These are phyloP conservation scores for Salarias fasciatus DNA, from an alignment of 2,797 vertebrate species.

Conservation along the genomic window DNA sequence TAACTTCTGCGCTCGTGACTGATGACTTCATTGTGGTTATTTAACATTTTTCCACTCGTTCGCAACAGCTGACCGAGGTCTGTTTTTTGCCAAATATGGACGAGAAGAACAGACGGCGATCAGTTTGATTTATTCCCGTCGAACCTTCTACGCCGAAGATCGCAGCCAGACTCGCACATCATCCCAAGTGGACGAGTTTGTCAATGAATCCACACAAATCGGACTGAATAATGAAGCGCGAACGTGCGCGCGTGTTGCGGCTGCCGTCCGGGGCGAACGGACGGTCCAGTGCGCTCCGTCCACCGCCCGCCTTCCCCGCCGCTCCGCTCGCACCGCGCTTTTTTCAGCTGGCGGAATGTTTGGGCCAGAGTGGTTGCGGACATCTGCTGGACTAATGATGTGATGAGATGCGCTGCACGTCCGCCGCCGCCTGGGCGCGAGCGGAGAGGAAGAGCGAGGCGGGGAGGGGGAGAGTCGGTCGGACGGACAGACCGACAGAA, in stretches of 20 bases:
- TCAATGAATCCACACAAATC: not conserved
- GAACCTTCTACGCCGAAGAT: not conserved
- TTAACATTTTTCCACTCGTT: too few species aligned
- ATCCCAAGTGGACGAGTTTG: not conserved
- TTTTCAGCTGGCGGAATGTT: slow-evolving; percentile 28
- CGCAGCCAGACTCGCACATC: not conserved
- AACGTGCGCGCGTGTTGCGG: not conserved
- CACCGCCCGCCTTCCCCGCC: too few species aligned
- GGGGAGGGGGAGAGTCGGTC: not conserved
- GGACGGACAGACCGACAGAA: not conserved
- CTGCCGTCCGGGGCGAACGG: slow-evolving; percentile 18
- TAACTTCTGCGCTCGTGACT: too few species aligned
- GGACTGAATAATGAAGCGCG: slow-evolving; percentile 4
- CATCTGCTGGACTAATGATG: slow-evolving; percentile 50
- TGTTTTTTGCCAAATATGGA: not conserved
- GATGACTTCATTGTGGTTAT: too few species aligned
- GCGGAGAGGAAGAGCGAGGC: not conserved
- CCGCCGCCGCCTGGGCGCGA: not conserved
- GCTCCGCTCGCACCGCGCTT: slow-evolving; percentile 45
- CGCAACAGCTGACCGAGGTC: too few species aligned
- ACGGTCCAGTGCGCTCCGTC: slow-evolving; percentile 21
- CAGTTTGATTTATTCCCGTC: not conserved
- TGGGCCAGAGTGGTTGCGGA: slow-evolving; percentile 19
- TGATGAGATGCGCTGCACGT: slow-evolving; percentile 27
- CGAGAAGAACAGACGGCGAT: not conserved